Evolutionary conservation across 1,140 invertebrate species (phyloP), one percentile per base, ranked within the genome.

Genomic region (Platorchestia sp.): DNA sequence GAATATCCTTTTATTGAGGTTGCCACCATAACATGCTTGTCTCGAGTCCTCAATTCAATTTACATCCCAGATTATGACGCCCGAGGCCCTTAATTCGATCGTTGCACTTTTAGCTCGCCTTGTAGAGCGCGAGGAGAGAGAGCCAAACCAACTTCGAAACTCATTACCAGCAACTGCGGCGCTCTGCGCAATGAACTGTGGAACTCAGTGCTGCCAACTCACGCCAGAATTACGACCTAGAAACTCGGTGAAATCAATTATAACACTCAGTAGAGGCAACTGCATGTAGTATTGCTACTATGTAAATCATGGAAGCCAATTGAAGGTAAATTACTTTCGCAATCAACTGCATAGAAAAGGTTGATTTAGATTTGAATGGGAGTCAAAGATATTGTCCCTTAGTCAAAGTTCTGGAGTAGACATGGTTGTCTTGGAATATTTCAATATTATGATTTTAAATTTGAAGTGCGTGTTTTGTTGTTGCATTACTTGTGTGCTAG

Each of bases 1-100:
- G 59, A 36, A 75, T 36, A 75, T 75, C 59, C 59, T 75, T 44
- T 10, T 89, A 89, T 41, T 14, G 5, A 6, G 87, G 87, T 44
- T 89, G 3, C 5, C 14, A 44, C 87, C 87, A 89, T 42, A 89
- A 89, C 87, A 89, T 89, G 87, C 91, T 93, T 47, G 91, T 93
- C 44, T 19, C 10, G 45, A 47, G 44, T 45, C 91, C 43, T 27
- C 22, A 93, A 93, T 93, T 93, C 91, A 93, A 45, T 93, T 93
- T 44, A 45, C 91, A 40, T 93, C 44, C 3, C 41, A 93, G 91
- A 93, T 93, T 93, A 44, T 93, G 91, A 93, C 43, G 91, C 41
- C 40, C 44, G 40, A 93, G 45, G 91, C 40, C 19, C 91, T 40
- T 93, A 93, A 93, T 45, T 93, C 91, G 41, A 93, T 47, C 91